Evolutionary conservation across 2,797 vertebrate species (phyloP).

Genomic region (Chromobotia macracanthus): DNA sequence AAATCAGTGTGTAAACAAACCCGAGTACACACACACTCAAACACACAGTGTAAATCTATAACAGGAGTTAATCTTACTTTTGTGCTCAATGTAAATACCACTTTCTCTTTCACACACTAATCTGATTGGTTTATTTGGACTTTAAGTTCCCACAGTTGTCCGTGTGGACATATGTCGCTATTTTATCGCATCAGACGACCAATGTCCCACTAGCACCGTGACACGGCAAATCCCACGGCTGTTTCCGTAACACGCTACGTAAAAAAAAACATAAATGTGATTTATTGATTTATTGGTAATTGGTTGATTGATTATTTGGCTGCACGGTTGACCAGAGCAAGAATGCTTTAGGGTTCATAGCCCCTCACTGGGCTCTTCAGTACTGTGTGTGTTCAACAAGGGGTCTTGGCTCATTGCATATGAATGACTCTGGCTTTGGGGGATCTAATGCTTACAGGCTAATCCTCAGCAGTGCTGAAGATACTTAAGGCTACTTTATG

Average conservation of each 20-base stretch:
- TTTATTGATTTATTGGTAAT: constrained; percentile 66
- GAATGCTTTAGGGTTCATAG: constrained; percentile 51
- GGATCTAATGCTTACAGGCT: constrained; percentile 70
- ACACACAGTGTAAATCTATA: constrained; percentile 43
- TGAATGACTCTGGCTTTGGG: constrained; percentile 65
- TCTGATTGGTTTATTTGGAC: constrained; percentile 50
- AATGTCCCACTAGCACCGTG: constrained; percentile 39
- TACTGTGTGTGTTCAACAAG: constrained; percentile 61
- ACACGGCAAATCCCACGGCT: constrained; percentile 41
- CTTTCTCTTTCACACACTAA: constrained; percentile 43
- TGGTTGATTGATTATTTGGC: constrained; percentile 52
- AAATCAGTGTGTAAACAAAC: constrained; percentile 59
- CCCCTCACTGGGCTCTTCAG: constrained; percentile 46
- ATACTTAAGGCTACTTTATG: constrained; percentile 73
- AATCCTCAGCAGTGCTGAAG: constrained; percentile 72
- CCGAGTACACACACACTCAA: constrained; percentile 1
- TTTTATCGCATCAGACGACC: constrained; percentile 32
- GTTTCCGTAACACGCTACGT: constrained; percentile 33
- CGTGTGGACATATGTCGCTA: constrained; percentile 5
- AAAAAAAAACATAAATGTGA: constrained; percentile 45
- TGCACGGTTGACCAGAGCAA: constrained; percentile 51
- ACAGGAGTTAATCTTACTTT: constrained; percentile 58
- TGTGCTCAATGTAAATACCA: constrained; percentile 54
- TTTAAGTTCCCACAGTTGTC: constrained; percentile 47
- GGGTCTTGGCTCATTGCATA: constrained; percentile 63